These are phyloP conservation scores for Poecilia velifera DNA, from an alignment of 2,797 vertebrate species.

Conservation along the genomic window DNA sequence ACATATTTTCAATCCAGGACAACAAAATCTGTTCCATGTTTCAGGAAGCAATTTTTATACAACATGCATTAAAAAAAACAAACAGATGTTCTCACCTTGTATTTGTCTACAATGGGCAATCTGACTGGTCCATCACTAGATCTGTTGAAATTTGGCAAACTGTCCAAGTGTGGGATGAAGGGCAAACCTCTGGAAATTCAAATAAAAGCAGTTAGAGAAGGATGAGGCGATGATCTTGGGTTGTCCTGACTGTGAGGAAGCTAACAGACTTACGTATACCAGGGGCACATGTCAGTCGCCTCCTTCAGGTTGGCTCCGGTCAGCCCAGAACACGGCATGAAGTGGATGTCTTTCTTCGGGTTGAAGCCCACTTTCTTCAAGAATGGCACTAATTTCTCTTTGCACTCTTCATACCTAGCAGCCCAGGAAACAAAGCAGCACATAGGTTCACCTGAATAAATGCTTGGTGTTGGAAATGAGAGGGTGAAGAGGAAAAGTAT, in stretches of 20 bases:
- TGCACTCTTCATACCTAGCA: constrained; percentile 94
- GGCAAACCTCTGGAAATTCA: constrained; percentile 88
- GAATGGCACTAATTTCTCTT: constrained; percentile 98
- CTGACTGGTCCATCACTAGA: constrained; percentile 93
- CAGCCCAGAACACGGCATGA: constrained; percentile 98
- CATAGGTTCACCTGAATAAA: background rate
- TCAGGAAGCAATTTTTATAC: background rate
- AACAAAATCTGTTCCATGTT: background rate
- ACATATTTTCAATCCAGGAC: background rate
- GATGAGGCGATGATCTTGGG: background rate
- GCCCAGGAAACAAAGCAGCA: constrained; percentile 5
- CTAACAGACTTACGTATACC: constrained; percentile 90
- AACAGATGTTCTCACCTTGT: constrained; percentile 85
- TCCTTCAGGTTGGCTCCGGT: constrained; percentile 97
- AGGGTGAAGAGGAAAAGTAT: background rate
- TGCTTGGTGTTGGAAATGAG: background rate
- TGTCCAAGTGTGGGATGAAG: constrained; percentile 98
- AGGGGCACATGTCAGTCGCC: constrained; percentile 90
- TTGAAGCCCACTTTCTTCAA: constrained; percentile 99
- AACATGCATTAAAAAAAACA: background rate
- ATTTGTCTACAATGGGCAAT: constrained; percentile 98
- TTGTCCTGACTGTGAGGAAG: background rate
- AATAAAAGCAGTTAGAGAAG: background rate
- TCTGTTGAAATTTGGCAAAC: constrained; percentile 95
- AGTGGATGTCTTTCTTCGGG: constrained; percentile 97